Base-by-base conservation (phyloP, 2,888 invertebrate species). In the Cerceris rybyensis region DNA sequence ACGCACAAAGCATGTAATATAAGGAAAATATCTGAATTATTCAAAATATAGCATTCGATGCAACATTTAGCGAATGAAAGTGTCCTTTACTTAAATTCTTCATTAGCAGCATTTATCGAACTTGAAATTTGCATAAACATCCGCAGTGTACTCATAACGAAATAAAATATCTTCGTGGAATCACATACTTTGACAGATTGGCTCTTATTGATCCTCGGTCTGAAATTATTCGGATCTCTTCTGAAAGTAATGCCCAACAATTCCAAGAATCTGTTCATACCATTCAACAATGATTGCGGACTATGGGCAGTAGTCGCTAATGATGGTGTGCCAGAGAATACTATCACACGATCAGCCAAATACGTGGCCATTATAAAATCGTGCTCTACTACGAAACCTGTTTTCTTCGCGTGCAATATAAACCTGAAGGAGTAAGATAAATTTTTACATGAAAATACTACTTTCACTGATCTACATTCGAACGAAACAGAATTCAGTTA, bases 291-390 rank as follows among this genome's bases (percentile, higher is more conserved):
- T 1, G 97, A 97, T 92, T 98, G 97, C 0, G 99, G 99, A 86
- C 96, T 95, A 91, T 98, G 97, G 0, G 99, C 99, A 0, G 95
- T 95, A 1, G 99, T 98, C 75, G 96, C 93, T 0, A 98, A 95
- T 0, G 99, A 98, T 0, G 99, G 99, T 57, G 93, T 93, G 61
- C 99, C 99, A 91, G 99, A 99, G 92, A 99, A 99, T 63, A 99
- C 99, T 85, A 99, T 98, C 4, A 99, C 99, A 57, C 99, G 95
- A 93, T 99, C 99, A 0, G 99, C 98, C 80, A 98, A 94, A 93
- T 99, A 99, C 0, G 99, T 99, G 14, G 99, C 99, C 99, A 99
- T 99, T 85, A 99, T 99, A 93, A 99, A 99, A 94, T 99, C 99
- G 96, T 99, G 99, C 95, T 99, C 99, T 0, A 99, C 99, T 14